A percentile compares a stretch with the other conserved stretches of the same genome.
phyloP scores from a whole-genome alignment of 1,140 invertebrate species.

The Ylistrum balloti region DNA sequence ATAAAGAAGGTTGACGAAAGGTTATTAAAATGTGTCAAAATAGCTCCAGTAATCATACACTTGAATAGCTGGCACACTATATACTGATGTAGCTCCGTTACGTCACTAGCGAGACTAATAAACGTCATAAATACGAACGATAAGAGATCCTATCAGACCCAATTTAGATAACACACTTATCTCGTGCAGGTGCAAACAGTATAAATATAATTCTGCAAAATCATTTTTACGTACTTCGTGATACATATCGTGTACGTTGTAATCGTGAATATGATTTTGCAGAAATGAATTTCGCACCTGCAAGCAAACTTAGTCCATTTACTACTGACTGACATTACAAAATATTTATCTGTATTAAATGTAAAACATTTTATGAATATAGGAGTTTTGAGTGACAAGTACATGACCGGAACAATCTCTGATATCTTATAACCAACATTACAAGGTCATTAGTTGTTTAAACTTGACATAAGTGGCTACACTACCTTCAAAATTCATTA shows the following conservation, averaged over 20 bases:
- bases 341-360: neutral
- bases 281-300: constrained; percentile 27
- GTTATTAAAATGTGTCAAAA: neutral
- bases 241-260: neutral
- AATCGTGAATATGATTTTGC: neutral
- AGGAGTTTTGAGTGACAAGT: neutral
- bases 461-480: neutral
- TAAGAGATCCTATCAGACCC: neutral
- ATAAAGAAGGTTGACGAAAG: no score
- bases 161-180: constrained; percentile 2
- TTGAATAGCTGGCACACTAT: neutral
- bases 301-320: neutral
- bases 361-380: neutral
- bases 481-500: neutral
- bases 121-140: neutral
- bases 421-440: neutral
- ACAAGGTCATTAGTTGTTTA: neutral
- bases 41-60: neutral
- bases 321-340: neutral
- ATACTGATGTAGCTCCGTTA: neutral
- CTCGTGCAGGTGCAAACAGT: constrained; percentile 14
- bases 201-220: constrained; percentile 6
- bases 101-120: neutral
- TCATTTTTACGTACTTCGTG: neutral
- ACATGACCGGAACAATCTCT: constrained; percentile 3